phyloP scores from a whole-genome alignment of 2,113 vertebrate species.

The Arothron firmamentum region DNA sequence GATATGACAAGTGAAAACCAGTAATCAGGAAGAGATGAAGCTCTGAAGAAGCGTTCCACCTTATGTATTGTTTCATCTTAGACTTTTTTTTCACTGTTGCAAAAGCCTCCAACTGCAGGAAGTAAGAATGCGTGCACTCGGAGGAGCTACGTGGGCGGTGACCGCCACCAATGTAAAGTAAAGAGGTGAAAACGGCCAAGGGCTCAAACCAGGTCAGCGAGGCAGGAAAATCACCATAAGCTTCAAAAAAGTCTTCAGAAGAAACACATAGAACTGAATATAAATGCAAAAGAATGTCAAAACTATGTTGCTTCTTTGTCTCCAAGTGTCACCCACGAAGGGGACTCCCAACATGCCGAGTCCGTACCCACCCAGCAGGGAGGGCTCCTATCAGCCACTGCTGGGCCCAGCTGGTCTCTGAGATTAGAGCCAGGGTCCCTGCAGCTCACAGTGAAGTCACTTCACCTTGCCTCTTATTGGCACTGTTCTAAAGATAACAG shows the following conservation, averaged over 20 bases:
- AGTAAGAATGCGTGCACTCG: constrained; percentile 28
- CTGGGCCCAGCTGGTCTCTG: constrained; percentile 52
- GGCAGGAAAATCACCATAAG: constrained; percentile 19
- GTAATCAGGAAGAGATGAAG: no score
- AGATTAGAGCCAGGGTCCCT: constrained; percentile 65
- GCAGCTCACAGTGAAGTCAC: background rate
- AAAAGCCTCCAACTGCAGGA: constrained; percentile 3
- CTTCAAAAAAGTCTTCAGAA: background rate
- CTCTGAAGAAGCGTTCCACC: no score
- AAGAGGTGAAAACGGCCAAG: constrained; percentile 7
- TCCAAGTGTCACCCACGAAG: no score
- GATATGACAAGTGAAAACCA: no score
- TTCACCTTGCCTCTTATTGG: background rate
- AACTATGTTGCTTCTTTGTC: no score
- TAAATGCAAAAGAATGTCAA: no score
- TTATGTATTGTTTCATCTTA: no score
- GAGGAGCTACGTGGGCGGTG: no score
- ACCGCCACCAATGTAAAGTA: no score
- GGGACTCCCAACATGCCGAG: constrained; percentile 11
- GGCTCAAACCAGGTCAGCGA: constrained; percentile 21
- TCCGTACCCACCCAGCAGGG: constrained; percentile 58
- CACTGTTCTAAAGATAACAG: background rate
- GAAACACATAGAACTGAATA: no score
- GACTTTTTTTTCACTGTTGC: no score
- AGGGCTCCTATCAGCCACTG: constrained; percentile 66